These are phyloP conservation scores for Sesia apiformis DNA, from an alignment of 2,888 invertebrate species.

Conservation along the genomic window DNA sequence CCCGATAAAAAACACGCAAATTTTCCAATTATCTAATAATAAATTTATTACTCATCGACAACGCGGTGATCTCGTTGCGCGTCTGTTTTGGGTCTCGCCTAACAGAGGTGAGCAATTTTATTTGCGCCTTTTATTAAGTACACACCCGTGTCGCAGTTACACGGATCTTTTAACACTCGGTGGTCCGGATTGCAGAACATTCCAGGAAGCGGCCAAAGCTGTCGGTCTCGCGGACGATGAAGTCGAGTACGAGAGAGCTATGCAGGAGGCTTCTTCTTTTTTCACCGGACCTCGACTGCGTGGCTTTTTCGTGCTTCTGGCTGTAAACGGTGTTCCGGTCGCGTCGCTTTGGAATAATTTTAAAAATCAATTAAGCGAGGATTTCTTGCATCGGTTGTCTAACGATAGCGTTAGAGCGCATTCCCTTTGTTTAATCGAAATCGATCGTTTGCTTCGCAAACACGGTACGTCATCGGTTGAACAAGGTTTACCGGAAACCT, in stretches of 20 bases:
- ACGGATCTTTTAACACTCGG: slow-evolving; percentile 6
- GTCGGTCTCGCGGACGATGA: slow-evolving; percentile 9
- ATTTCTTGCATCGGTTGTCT: not conserved
- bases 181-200: slow-evolving; percentile 9
- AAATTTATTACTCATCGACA: not conserved
- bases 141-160: slow-evolving; percentile 5
- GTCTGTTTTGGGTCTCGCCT: slow-evolving; percentile 7
- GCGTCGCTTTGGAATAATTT: slow-evolving; percentile 4
- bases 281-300: slow-evolving; percentile 7
- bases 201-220: slow-evolving; percentile 10
- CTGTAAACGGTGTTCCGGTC: slow-evolving; percentile 5
- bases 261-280: slow-evolving; percentile 7
- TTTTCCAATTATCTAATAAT: not conserved
- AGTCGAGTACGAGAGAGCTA: slow-evolving; percentile 5
- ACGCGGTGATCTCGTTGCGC: slow-evolving; percentile 3
- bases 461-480: not conserved
- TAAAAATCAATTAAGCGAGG: slow-evolving; percentile 1
- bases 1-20: not conserved
- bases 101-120: slow-evolving; percentile 9
- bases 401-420: not conserved
- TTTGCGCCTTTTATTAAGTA: slow-evolving; percentile 4
- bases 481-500: not conserved
- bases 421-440: not conserved
- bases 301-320: slow-evolving; percentile 5
- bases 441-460: not conserved